phyloP scores from a whole-genome alignment of 2,888 invertebrate genomes.

The Mechanitis messenoides region DNA sequence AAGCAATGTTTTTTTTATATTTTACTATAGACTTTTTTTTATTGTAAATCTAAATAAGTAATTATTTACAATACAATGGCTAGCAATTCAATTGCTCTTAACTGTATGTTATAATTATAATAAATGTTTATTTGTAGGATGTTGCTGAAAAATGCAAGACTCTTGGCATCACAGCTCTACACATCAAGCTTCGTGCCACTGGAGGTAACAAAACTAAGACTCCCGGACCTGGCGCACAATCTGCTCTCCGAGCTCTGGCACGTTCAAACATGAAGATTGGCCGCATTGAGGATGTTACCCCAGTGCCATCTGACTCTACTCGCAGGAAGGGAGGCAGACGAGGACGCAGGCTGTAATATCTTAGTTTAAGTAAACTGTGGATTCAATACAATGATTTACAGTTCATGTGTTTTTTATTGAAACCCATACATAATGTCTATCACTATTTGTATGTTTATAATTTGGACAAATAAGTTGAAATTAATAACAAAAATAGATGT shows the following conservation, averaged over 20 bases:
- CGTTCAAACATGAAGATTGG: constrained; percentile 99
- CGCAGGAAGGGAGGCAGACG: constrained; percentile 99
- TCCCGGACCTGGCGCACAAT: constrained; percentile 98
- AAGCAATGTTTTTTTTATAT: too few species aligned
- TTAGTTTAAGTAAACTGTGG: constrained; percentile 67
- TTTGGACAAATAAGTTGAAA: too few species aligned
- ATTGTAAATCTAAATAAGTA: too few species aligned
- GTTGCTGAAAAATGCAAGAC: constrained; percentile 99
- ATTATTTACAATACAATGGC: too few species aligned
- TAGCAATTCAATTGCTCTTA: too few species aligned
- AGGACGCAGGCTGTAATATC: constrained; percentile 97
- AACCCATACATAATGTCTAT: not conserved
- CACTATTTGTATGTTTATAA: too few species aligned
- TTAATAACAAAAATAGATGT: too few species aligned
- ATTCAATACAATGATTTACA: constrained; percentile 61
- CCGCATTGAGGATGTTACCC: constrained; percentile 99
- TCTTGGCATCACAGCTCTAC: constrained; percentile 97
- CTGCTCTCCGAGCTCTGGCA: constrained; percentile 97
- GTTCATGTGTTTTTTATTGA: constrained; percentile 46
- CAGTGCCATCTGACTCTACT: constrained; percentile 99
- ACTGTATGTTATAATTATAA: not conserved
- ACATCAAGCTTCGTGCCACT: constrained; percentile 98
- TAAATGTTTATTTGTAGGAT: constrained; percentile 78
- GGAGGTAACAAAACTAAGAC: constrained; percentile 99
- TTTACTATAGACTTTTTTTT: too few species aligned